Evolutionary conservation across 2,888 invertebrate species (phyloP).

Genomic region (Conistra vaccinii): DNA sequence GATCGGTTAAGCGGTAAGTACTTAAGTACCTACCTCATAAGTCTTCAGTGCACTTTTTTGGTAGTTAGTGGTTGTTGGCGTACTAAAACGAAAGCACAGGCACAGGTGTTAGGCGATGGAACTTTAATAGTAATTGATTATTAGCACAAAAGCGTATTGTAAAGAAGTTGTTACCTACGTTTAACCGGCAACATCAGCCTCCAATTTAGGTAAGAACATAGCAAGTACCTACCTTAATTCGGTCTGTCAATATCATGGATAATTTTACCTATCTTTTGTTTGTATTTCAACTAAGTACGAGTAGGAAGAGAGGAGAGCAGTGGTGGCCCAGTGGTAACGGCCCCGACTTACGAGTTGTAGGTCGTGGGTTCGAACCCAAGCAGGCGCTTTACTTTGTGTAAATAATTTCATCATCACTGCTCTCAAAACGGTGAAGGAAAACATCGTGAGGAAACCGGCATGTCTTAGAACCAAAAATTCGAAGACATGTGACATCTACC

Average conservation of each 20-base stretch:
- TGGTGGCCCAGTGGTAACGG: too few relatives aligned
- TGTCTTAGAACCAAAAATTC: too few relatives aligned
- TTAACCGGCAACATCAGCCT: not conserved
- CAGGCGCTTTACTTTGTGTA: too few relatives aligned
- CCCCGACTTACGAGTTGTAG: too few relatives aligned
- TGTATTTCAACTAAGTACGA: not conserved
- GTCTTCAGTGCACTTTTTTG: not conserved
- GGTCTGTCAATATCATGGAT: not conserved
- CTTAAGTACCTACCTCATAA: not conserved
- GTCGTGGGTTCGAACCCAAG: too few relatives aligned
- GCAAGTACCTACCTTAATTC: not conserved
- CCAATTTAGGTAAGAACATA: not conserved
- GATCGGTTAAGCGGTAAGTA: constrained; percentile 78
- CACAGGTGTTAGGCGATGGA: not conserved
- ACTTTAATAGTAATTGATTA: not conserved
- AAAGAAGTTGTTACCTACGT: not conserved
- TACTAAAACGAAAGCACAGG: not conserved
- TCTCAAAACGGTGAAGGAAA: too few relatives aligned
- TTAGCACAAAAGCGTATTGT: not conserved
- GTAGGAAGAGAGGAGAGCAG: too few relatives aligned
- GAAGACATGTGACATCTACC: too few relatives aligned
- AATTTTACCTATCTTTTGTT: not conserved
- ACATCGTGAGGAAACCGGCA: too few relatives aligned
- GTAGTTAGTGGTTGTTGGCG: not conserved
- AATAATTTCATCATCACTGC: too few relatives aligned